phyloP scores from a whole-genome alignment of 2,888 invertebrate species.

The Drosophila anomalipes region DNA sequence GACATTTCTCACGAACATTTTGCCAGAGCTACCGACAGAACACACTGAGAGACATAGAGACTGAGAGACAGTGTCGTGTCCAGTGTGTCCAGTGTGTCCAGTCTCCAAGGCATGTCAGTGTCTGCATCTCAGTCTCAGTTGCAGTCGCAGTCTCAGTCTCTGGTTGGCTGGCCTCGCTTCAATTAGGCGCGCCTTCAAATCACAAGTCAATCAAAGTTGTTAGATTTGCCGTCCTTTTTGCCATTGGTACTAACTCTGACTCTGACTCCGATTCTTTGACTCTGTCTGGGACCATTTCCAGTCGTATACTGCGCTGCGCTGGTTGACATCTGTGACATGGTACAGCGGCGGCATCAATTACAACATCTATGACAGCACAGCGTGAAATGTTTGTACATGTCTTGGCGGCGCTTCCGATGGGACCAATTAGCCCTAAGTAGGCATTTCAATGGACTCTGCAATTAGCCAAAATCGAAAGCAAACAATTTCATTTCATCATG shows the following conservation, averaged over 20 bases:
- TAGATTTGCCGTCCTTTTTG: slow-evolving; percentile 77
- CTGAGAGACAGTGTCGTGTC: slow-evolving; percentile 48
- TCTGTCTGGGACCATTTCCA: slow-evolving; percentile 27
- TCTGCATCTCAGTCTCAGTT: slow-evolving; percentile 39
- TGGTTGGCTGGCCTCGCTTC: slow-evolving; percentile 71
- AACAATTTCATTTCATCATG: slow-evolving; percentile 78
- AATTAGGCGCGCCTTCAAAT: slow-evolving; percentile 84
- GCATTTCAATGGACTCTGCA: slow-evolving; percentile 79
- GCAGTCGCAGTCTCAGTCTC: slow-evolving; percentile 15
- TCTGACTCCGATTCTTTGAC: background rate
- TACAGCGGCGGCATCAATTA: slow-evolving; percentile 83
- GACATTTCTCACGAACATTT: slow-evolving; percentile 80
- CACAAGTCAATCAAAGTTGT: slow-evolving; percentile 84
- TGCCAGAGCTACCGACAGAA: slow-evolving; percentile 65
- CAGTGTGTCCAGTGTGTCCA: slow-evolving; percentile 58
- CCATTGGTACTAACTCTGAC: slow-evolving; percentile 10
- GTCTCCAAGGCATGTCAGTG: slow-evolving; percentile 64
- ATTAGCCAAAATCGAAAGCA: slow-evolving; percentile 80
- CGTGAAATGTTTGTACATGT: slow-evolving; percentile 83
- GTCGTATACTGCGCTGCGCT: slow-evolving; percentile 32
- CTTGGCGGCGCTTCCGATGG: slow-evolving; percentile 79
- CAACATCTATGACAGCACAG: slow-evolving; percentile 84
- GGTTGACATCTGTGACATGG: slow-evolving; percentile 79
- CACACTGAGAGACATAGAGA: slow-evolving; percentile 21
- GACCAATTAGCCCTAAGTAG: slow-evolving; percentile 81